Base-by-base conservation (phyloP, 2,888 invertebrate species). In the Mimumesa dahlbomi region DNA sequence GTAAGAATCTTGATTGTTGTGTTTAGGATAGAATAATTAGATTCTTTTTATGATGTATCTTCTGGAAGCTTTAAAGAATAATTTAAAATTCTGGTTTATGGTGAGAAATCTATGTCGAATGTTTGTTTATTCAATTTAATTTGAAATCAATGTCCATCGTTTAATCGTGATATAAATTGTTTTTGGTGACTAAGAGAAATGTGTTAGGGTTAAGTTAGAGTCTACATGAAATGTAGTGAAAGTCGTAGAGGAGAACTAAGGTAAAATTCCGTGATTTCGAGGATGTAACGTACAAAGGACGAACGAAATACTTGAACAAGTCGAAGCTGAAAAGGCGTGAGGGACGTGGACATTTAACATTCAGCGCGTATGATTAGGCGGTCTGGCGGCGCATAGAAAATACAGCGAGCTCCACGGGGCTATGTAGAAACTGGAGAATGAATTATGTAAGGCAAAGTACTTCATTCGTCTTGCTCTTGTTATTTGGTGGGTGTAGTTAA, bases 401-500 rank as follows among this genome's bases (percentile, higher is more conserved):
- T 73, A 79, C 79, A 71, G 61, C 58, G 57, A 7, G 64, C 52
- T 57, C 66, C 56, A 25, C 73, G 49, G 68, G 46, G 59, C 46
- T 64, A 61, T 66, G 81, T 74, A 76, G 75, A 80, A 82, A 79
- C 81, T 81, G 77, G 71, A 77, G 80, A 81, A 85, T 85, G 83
- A 87, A 87, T 87, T 84, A 86, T 85, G 86, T 80, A 84, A 83
- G 85, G 84, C 84, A 85, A 86, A 85, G 86, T 83, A 85, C 85
- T 86, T 84, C 86, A 87, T 87, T 87, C 85, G 82, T 86, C 85
- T 86, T 86, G 83, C 82, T 85, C 85, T 84, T 84, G 87, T 86
- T 86, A 87, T 86, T 87, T 82, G 84, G 84, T 85, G 69, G 82
- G 75, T 77, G 80, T 82, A 85, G 84, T 85, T 85, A 83, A 84